phyloP scores from a whole-genome alignment of 2,797 vertebrate species.

The Cirrhinus mrigala region DNA sequence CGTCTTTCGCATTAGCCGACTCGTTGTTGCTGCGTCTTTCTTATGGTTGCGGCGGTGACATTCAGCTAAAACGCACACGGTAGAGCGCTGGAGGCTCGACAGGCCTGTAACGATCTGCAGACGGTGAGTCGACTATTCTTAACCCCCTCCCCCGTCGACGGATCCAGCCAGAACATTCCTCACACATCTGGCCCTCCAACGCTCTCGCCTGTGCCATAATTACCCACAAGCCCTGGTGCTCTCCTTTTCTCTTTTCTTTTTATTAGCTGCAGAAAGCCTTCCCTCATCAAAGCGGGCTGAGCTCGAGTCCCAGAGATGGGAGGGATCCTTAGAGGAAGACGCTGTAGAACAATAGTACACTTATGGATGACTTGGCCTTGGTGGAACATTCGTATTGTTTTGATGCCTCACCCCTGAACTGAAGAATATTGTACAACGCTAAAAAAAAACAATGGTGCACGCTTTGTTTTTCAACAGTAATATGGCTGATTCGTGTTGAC shows the following conservation, averaged over 20 bases:
- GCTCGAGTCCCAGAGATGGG: conserved; percentile 67
- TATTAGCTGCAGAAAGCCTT: conserved; percentile 66
- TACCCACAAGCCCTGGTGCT: conserved; percentile 81
- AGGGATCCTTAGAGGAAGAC: conserved; percentile 33
- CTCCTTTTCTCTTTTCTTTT: conserved; percentile 80
- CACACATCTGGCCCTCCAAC: conserved; percentile 81
- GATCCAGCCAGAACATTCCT: conserved; percentile 83
- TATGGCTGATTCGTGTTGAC: neutral
- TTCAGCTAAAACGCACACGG: conserved; percentile 70
- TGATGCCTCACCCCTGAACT: conserved; percentile 26
- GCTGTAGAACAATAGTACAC: conserved; percentile 29
- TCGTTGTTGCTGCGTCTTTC: conserved; percentile 20
- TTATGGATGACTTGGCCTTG: conserved; percentile 15
- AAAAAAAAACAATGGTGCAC: neutral
- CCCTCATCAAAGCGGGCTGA: conserved; percentile 72
- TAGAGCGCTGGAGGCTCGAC: conserved; percentile 75
- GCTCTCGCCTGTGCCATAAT: conserved; percentile 75
- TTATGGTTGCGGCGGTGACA: conserved; percentile 60
- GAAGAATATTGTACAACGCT: neutral
- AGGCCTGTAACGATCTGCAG: conserved; percentile 81
- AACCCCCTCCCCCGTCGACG: conserved; percentile 65
- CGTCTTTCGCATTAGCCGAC: neutral
- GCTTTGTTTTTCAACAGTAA: neutral
- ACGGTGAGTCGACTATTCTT: conserved; percentile 74
- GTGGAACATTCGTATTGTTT: conserved; percentile 37